Conservation (phyloP, 1,140 invertebrate genomes). For the Tetramorium parvispinum region DNA sequence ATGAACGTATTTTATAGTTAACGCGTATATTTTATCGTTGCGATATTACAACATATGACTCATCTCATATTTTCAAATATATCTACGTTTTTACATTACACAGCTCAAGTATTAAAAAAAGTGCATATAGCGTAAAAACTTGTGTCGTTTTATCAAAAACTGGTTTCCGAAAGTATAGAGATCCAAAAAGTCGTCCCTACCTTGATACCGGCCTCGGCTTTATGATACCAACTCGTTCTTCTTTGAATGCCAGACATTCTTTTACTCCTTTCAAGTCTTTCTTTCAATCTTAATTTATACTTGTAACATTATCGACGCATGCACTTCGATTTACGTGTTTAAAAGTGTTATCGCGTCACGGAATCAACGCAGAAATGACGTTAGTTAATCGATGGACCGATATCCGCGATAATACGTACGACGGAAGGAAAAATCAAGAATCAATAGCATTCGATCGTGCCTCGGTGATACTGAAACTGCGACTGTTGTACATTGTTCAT, state of each 20-base stretch:
- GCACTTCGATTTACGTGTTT: not conserved
- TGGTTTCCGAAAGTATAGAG: not conserved
- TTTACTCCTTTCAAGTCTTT: not conserved
- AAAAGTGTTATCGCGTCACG: not conserved
- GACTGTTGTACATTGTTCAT: not conserved
- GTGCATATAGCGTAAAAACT: not conserved
- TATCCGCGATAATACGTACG: not conserved
- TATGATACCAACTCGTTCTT: constrained; percentile 76
- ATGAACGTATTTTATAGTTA: not conserved
- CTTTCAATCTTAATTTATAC: not conserved
- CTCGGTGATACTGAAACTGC: not conserved
- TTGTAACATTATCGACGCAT: not conserved
- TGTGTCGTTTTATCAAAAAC: not conserved
- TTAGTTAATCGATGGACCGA: not conserved
- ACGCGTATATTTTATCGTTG: not conserved
- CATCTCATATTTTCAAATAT: not conserved
- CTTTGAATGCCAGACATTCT: constrained; percentile 72
- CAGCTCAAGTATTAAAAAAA: not conserved
- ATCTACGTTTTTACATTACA: not conserved
- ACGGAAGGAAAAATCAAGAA: not conserved
- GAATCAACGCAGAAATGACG: not conserved
- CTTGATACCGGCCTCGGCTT: constrained; percentile 71
- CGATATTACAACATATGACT: not conserved
- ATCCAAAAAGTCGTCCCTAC: constrained; percentile 55
- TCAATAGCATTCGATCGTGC: not conserved